phyloP scores from a whole-genome alignment of 2,888 invertebrate genomes.

The Autographa pulchrina region DNA sequence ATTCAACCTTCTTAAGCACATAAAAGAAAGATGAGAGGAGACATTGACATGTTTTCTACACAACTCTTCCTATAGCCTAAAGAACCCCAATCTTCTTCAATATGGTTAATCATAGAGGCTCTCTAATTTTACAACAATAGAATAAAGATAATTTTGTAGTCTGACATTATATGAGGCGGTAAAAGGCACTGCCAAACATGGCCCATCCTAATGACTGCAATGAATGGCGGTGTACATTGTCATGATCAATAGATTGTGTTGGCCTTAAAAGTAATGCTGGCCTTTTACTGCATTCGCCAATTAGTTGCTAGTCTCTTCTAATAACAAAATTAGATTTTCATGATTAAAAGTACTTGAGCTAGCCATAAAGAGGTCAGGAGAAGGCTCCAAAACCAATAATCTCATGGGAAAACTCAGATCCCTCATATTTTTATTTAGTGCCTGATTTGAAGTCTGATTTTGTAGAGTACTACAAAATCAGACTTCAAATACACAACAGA shows the following conservation, averaged over 20 bases:
- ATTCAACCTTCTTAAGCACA: no score
- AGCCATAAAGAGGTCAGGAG: no score
- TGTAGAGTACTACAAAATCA: no score
- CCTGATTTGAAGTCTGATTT: no score
- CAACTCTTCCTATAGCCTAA: no score
- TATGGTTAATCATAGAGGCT: not conserved
- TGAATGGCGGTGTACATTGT: not conserved
- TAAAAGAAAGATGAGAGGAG: no score
- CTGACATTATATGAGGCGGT: not conserved
- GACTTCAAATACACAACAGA: no score
- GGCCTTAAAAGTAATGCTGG: not conserved
- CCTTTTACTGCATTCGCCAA: not conserved
- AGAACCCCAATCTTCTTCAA: not conserved
- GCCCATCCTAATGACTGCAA: not conserved
- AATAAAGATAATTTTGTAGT: not conserved
- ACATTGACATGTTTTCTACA: not conserved
- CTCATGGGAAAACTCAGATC: no score
- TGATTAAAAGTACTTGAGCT: no score
- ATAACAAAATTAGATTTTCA: no score
- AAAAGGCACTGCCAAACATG: not conserved
- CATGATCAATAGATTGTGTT: constrained; percentile 3
- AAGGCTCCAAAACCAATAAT: no score
- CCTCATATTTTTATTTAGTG: no score
- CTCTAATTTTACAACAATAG: not conserved
- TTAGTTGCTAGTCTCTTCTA: not conserved